phyloP scores from a whole-genome alignment of 2,888 invertebrate genomes.

The Amiota communis region DNA sequence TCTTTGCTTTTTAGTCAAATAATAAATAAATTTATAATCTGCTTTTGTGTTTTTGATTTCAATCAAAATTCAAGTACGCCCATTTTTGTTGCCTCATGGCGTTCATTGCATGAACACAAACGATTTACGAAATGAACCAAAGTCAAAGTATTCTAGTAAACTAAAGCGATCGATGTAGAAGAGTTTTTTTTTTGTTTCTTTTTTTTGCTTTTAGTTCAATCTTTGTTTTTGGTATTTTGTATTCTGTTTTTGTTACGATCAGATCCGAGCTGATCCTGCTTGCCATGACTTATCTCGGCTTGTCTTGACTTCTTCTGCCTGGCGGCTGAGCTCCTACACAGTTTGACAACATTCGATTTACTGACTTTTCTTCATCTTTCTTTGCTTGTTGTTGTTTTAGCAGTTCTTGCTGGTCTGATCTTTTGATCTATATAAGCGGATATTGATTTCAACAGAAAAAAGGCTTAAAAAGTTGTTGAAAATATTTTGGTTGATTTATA shows the following conservation, averaged over 20 bases:
- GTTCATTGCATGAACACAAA: slow-evolving; percentile 33
- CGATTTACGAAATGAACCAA: too few species aligned
- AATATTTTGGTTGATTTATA: slow-evolving; percentile 68
- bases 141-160: too few species aligned
- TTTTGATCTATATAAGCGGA: slow-evolving; percentile 64
- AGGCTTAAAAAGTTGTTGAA: slow-evolving; percentile 53
- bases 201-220: too few species aligned
- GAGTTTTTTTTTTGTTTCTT: too few species aligned
- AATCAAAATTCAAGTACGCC: slow-evolving; percentile 66
- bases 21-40: slow-evolving; percentile 63
- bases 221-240: too few species aligned
- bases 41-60: slow-evolving; percentile 59
- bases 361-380: slow-evolving; percentile 37
- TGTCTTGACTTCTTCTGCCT: slow-evolving; percentile 46
- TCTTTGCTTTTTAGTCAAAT: slow-evolving; percentile 44
- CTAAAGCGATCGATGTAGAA: not conserved
- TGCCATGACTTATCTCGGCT: slow-evolving; percentile 34
- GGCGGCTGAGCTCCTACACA: slow-evolving; percentile 57
- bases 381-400: slow-evolving; percentile 31
- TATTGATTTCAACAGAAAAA: slow-evolving; percentile 62
- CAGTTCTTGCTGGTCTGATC: slow-evolving; percentile 38
- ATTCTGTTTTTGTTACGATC: not conserved
- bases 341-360: slow-evolving; percentile 63
- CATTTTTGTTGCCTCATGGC: slow-evolving; percentile 35
- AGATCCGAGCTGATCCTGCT: slow-evolving; percentile 33